Conservation (phyloP, 2,113 vertebrate genomes). For the Polyodon spathula region DNA sequence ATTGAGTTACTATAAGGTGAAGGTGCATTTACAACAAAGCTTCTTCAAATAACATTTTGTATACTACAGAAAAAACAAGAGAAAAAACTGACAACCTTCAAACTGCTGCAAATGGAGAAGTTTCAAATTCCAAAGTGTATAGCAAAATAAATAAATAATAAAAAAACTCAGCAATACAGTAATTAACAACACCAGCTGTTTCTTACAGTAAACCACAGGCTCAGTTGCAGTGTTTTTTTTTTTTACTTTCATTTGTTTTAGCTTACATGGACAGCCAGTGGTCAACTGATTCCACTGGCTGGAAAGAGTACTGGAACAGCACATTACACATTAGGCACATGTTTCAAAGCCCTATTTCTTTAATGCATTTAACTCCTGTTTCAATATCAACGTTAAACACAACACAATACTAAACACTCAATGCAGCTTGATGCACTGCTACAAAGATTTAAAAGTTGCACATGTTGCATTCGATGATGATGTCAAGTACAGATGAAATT, state of each 20-base stretch:
- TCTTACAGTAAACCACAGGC: constrained; percentile 47
- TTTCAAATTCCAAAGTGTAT: constrained; percentile 28
- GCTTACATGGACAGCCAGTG: constrained; percentile 68
- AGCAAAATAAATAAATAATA: constrained; percentile 13
- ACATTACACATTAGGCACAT: constrained; percentile 63
- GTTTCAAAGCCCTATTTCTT: constrained; percentile 36
- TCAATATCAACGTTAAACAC: constrained; percentile 37
- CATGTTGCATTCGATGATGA: constrained; percentile 15
- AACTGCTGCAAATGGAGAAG: constrained; percentile 41
- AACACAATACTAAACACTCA: constrained; percentile 51
- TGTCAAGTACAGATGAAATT: constrained; percentile 22
- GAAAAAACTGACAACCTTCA: constrained; percentile 49
- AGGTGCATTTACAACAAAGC: constrained; percentile 4
- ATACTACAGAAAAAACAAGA: constrained; percentile 42
- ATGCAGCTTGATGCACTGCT: constrained; percentile 53
- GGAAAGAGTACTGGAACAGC: constrained; percentile 46
- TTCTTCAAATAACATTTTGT: constrained; percentile 29
- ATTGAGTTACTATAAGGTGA: constrained; percentile 17
- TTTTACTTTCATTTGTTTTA: constrained; percentile 43
- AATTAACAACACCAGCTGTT: constrained; percentile 23
- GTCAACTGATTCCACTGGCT: constrained; percentile 41
- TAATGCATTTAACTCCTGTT: constrained; percentile 45
- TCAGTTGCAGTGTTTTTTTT: constrained; percentile 62
- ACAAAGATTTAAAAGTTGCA: constrained; percentile 27
- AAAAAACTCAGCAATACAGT: constrained; percentile 15